Conservation (phyloP, 2,888 invertebrate species). For the Lydus trimaculatus region DNA sequence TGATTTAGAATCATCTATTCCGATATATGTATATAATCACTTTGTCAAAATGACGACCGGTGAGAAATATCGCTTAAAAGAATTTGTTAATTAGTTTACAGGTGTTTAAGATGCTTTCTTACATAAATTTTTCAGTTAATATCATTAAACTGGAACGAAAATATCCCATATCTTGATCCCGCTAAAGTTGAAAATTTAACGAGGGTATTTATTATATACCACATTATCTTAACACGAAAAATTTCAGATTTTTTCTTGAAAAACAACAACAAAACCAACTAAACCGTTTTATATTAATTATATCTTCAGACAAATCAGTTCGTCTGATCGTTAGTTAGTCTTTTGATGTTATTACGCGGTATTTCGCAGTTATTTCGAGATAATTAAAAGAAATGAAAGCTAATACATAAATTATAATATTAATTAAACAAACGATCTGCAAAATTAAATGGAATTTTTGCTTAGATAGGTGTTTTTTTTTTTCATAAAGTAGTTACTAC, state of each 20-base stretch:
- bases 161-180: conserved; percentile 36
- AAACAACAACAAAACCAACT: no score
- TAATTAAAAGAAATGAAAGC: background rate
- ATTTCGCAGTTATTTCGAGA: background rate
- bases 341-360: conserved; percentile 2
- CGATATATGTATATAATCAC: background rate
- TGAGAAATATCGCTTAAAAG: conserved; percentile 34
- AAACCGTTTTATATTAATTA: conserved; percentile 10
- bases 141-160: conserved; percentile 36
- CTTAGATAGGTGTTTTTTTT: background rate
- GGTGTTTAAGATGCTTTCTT: conserved; percentile 35
- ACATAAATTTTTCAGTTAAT: conserved; percentile 38
- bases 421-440: background rate
- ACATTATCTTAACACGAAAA: conserved; percentile 26
- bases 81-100: conserved; percentile 43
- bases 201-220: conserved; percentile 32
- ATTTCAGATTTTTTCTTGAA: conserved; percentile 17
- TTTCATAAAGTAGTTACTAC: no score
- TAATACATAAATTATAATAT: background rate
- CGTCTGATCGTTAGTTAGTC: background rate
- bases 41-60: conserved; percentile 25
- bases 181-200: conserved; percentile 31
- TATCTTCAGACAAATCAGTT: conserved; percentile 16
- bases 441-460: background rate
- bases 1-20: background rate